Evolutionary conservation across 2,797 vertebrate genomes (phyloP).

Genomic region (Helostoma temminkii): DNA sequence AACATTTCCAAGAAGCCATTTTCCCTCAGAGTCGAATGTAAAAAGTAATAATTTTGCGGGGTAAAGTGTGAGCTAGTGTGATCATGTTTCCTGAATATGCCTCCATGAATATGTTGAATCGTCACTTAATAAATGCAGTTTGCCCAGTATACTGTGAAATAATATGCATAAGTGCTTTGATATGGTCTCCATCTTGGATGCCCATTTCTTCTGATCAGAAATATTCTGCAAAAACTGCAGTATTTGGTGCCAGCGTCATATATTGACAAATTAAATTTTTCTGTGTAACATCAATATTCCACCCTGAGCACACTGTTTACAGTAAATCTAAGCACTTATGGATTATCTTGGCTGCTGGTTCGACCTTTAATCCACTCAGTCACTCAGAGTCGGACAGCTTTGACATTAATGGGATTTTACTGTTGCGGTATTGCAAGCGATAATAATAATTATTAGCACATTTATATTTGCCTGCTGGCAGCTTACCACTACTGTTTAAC

Average conservation of each 20-base stretch:
- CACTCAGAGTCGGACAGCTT: constrained; percentile 13
- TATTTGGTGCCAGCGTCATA: constrained; percentile 11
- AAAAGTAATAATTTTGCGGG: constrained; percentile 55
- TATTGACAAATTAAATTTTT: constrained; percentile 37
- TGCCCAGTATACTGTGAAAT: constrained; percentile 18
- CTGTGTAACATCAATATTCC: constrained; percentile 42
- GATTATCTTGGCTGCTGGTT: constrained; percentile 33
- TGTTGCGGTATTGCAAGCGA: not conserved
- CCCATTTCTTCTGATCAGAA: constrained; percentile 22
- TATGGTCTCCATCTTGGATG: not conserved
- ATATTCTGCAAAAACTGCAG: constrained; percentile 6
- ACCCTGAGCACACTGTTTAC: constrained; percentile 29
- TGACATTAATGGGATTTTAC: constrained; percentile 35
- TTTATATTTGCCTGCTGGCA: constrained; percentile 18
- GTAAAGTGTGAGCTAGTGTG: constrained; percentile 57
- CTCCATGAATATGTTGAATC: constrained; percentile 22
- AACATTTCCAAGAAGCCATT: constrained; percentile 61
- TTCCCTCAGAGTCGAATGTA: constrained; percentile 49
- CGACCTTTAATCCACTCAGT: constrained; percentile 17
- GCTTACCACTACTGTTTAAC: not conserved
- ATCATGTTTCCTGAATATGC: constrained; percentile 61
- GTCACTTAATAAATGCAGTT: constrained; percentile 40
- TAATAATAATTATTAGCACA: constrained; percentile 21
- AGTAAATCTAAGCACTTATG: constrained; percentile 40
- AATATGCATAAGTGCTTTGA: constrained; percentile 25